Conservation (phyloP, 2,113 vertebrate genomes). For the Jacana jacana region DNA sequence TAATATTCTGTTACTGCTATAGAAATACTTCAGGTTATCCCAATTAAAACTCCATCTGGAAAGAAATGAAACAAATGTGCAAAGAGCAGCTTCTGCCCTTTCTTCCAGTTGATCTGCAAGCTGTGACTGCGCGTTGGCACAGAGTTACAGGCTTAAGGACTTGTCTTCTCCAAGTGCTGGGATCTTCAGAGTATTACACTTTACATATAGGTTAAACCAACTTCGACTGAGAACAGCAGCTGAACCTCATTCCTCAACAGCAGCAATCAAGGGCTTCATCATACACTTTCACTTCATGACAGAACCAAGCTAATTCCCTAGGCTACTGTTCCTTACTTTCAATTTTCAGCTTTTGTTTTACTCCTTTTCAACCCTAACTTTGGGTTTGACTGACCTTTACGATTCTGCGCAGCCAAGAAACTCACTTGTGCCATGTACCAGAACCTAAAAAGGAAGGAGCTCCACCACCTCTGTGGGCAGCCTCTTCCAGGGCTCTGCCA, state of each 20-base stretch:
- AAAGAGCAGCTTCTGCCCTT: not conserved
- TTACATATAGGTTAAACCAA: not conserved
- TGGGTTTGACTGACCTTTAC: not conserved
- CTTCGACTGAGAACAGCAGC: not conserved
- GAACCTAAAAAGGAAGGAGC: not conserved
- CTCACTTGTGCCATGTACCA: not conserved
- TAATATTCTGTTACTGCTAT: not conserved
- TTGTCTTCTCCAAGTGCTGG: not conserved
- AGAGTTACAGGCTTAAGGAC: not conserved
- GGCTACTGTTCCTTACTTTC: not conserved
- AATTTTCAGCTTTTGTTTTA: not conserved
- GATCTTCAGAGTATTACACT: not conserved
- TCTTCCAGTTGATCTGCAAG: not conserved
- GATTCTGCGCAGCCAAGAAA: not conserved
- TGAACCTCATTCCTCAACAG: not conserved
- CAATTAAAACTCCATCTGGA: not conserved
- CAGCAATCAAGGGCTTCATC: not conserved
- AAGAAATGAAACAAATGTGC: not conserved
- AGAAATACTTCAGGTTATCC: not conserved
- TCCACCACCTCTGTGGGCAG: too few relatives aligned
- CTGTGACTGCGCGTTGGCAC: not conserved
- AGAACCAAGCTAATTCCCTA: not conserved
- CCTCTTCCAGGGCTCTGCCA: too few relatives aligned
- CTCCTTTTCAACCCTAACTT: not conserved
- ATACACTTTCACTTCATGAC: not conserved